These are phyloP conservation scores for Cylas formicarius DNA, from an alignment of 1,140 invertebrate genomes.

Conservation along the genomic window DNA sequence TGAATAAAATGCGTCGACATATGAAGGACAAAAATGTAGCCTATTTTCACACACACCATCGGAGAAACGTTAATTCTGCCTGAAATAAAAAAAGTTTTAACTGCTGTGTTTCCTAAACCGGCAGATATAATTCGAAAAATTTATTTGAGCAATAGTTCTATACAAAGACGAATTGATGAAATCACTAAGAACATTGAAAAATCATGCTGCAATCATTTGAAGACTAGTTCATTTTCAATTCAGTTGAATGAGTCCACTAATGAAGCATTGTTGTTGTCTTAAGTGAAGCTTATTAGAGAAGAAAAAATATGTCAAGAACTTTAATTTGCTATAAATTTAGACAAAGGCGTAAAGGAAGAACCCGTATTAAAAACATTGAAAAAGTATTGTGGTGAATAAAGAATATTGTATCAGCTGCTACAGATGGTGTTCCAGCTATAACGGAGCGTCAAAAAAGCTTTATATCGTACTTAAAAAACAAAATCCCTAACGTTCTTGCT, in stretches of 20 bases:
- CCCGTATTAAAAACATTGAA: conserved; percentile 35
- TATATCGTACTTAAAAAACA: conserved; percentile 1
- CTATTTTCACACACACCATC: conserved; percentile 32
- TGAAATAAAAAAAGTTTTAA: conserved; percentile 32
- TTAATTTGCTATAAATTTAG: conserved; percentile 19
- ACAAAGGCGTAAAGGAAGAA: conserved; percentile 15
- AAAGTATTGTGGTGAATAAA: conserved; percentile 27
- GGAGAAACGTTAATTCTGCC: conserved; percentile 36
- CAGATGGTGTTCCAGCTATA: conserved; percentile 25
- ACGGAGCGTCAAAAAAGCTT: conserved; percentile 7
- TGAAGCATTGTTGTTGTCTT: conserved; percentile 14
- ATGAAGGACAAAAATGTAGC: conserved; percentile 29
- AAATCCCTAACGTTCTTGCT: conserved; percentile 12
- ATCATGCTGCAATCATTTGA: conserved; percentile 33
- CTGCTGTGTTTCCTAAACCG: conserved; percentile 34
- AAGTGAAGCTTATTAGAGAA: conserved; percentile 15
- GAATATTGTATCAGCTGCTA: conserved; percentile 27
- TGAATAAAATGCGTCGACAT: conserved; percentile 33
- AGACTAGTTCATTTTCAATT: conserved; percentile 31
- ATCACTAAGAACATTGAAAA: conserved; percentile 38
- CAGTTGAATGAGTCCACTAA: no score
- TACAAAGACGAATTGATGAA: no score
- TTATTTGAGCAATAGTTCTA: conserved; percentile 38
- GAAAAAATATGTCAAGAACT: conserved; percentile 20
- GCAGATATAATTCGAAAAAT: conserved; percentile 35